Base-by-base conservation (phyloP, 2,113 vertebrate species). In the Podiceps cristatus region DNA sequence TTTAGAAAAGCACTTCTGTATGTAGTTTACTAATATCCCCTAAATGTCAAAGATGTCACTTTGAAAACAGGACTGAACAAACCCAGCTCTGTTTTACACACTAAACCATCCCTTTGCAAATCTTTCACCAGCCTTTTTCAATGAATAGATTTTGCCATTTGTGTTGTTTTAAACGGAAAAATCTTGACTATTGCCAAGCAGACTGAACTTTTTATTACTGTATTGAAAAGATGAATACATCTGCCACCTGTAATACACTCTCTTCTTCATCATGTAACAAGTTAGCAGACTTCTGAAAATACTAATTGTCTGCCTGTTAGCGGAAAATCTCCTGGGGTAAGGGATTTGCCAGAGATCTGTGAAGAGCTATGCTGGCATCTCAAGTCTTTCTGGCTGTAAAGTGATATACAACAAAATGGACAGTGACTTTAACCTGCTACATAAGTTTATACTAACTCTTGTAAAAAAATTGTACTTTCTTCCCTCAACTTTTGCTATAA, bases 81-180 rank as follows among this genome's bases (percentile, higher is more conserved):
- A 83, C 62, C 35, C 52, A 86, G 31, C 71, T 92, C 40, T 85
- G 49, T 52, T 93, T 94, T 76, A 72, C 47, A 55, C 66, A 37
- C 66, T 72, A 50, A 78, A 86, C 37, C 18, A 50, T 42, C 4
- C 53, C 62, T n/a, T 64, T 86, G 53, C 23, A 88, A 83, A 66
- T 28, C 67, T 76, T 72, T 76, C 76, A 76, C 29, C 53, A 86
- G 53, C 33, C 14, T 31, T 49, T 24, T 47, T 75, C 69, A 59
- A 27, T 59, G 20, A 91, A 52, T 13, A 62, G 58, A 56, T 42
- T 60, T 59, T 83, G 37, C 60, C 47, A 72, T 88, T 90, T 37
- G n/a, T 58, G 71, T 62, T 82, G 49, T 18, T 92, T 86, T 91
- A 83, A 63, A 75, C 18, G 25, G 83, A 72, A 94, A 94, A 88